phyloP scores from a whole-genome alignment of 2,888 invertebrate genomes.

The Mechanitis mazaeus region DNA sequence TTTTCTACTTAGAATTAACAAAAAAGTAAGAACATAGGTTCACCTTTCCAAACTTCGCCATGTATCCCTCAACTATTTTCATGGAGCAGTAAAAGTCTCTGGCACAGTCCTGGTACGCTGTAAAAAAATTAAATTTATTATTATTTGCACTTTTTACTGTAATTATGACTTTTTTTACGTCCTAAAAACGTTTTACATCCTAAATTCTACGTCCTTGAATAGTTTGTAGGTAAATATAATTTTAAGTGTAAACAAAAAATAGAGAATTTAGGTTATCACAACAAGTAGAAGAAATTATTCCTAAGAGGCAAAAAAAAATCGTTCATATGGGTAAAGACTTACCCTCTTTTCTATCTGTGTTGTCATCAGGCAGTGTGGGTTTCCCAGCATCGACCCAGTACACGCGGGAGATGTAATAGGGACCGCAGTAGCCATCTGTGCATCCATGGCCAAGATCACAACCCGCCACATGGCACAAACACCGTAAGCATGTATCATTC shows the following conservation, averaged over 20 bases:
- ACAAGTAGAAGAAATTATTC: too few species aligned
- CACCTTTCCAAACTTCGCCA: slow-evolving; percentile 77
- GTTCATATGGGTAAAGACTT: background rate
- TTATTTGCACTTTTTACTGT: too few species aligned
- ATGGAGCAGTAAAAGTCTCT: slow-evolving; percentile 76
- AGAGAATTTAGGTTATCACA: too few species aligned
- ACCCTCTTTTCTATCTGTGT: slow-evolving; percentile 68
- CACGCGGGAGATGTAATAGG: slow-evolving; percentile 78
- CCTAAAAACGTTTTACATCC: too few species aligned
- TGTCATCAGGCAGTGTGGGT: slow-evolving; percentile 76
- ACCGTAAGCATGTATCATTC: slow-evolving; percentile 72
- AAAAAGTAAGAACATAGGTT: background rate
- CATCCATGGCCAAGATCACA: slow-evolving; percentile 75
- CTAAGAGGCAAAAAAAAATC: too few species aligned
- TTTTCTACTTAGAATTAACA: too few species aligned
- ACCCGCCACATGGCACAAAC: slow-evolving; percentile 77
- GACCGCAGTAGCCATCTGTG: slow-evolving; percentile 77
- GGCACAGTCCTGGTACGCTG: slow-evolving; percentile 81
- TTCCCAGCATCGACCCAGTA: slow-evolving; percentile 82
- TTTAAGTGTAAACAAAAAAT: too few species aligned
- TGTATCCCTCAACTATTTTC: slow-evolving; percentile 76
- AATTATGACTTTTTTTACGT: too few species aligned
- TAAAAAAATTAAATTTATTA: slow-evolving; percentile 28
- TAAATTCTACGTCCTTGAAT: too few species aligned
- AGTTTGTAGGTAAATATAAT: too few species aligned